Conservation (phyloP, 2,888 invertebrate genomes). For the Aphodius granarius region DNA sequence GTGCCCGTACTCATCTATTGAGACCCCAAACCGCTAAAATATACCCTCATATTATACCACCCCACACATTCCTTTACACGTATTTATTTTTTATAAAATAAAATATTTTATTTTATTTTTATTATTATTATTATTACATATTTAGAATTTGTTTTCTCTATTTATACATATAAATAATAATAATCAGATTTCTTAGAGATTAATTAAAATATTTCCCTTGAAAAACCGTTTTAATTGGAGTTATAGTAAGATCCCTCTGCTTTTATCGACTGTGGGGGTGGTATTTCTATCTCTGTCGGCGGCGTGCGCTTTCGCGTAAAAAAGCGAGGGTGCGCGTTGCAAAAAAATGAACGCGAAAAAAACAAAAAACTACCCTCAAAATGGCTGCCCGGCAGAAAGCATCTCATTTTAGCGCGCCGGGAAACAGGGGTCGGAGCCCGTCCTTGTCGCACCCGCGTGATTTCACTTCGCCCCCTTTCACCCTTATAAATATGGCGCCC, state of each 20-base stretch:
- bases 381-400: conserved; percentile 67
- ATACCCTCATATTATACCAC: conserved; percentile 43
- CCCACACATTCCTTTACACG: neutral
- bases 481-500: conserved; percentile 59
- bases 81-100: neutral
- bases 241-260: neutral
- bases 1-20: conserved; percentile 11
- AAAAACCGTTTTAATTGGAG: neutral
- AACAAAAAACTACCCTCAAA: conserved; percentile 69
- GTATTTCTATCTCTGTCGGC: neutral
- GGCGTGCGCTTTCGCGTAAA: conserved; percentile 42
- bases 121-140: too few species aligned
- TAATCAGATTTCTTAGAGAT: neutral
- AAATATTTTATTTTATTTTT: too few species aligned
- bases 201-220: neutral
- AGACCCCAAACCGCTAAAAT: conserved; percentile 50
- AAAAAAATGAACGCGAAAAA: conserved; percentile 49
- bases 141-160: too few species aligned
- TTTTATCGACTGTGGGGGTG: neutral
- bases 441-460: conserved; percentile 56
- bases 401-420: conserved; percentile 54
- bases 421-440: conserved; percentile 54
- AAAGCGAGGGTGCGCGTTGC: conserved; percentile 9
- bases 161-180: too few species aligned
- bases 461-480: conserved; percentile 56